A percentile compares a stretch with the other conserved stretches of the same genome.
phyloP scores from a whole-genome alignment of 2,797 vertebrate genomes.

The Anguilla pacifica region DNA sequence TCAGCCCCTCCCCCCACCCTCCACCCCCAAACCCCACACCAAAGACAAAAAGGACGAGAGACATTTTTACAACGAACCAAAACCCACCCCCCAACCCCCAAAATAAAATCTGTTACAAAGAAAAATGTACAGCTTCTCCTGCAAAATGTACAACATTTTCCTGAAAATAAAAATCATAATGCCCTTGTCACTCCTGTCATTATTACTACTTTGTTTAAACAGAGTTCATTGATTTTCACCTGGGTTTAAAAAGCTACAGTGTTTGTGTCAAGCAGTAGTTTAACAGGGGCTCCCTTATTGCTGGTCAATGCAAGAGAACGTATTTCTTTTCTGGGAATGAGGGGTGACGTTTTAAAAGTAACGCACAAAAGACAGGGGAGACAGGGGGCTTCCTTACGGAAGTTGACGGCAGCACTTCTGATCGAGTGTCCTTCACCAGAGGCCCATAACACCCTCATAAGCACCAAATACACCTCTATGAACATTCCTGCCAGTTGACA shows the following conservation, averaged over 20 bases:
- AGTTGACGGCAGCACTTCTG: background rate
- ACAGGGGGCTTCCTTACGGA: background rate
- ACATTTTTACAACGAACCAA: slow-evolving; percentile 28
- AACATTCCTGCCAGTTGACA: background rate
- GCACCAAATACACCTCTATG: background rate
- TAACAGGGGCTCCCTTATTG: slow-evolving; percentile 61
- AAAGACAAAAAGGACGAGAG: slow-evolving; percentile 57
- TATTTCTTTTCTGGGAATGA: slow-evolving; percentile 21
- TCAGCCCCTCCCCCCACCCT: slow-evolving; percentile 63
- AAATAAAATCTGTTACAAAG: slow-evolving; percentile 70
- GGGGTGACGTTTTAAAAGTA: background rate
- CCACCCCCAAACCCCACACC: slow-evolving; percentile 48
- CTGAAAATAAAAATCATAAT: slow-evolving; percentile 73
- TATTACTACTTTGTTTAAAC: slow-evolving; percentile 74
- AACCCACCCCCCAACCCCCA: slow-evolving; percentile 42
- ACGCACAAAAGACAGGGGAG: slow-evolving; percentile 23
- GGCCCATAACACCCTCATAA: background rate
- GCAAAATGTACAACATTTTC: slow-evolving; percentile 44
- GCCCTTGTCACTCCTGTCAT: slow-evolving; percentile 72
- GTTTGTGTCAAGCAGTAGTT: slow-evolving; percentile 80
- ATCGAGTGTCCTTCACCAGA: background rate
- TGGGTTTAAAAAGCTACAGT: slow-evolving; percentile 81
- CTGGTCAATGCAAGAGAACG: slow-evolving; percentile 55
- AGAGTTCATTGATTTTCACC: slow-evolving; percentile 80
- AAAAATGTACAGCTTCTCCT: slow-evolving; percentile 72